A percentile compares a stretch with the other conserved stretches of the same genome.
phyloP scores from a whole-genome alignment of 2,888 invertebrate species.

The Malacosoma neustria region DNA sequence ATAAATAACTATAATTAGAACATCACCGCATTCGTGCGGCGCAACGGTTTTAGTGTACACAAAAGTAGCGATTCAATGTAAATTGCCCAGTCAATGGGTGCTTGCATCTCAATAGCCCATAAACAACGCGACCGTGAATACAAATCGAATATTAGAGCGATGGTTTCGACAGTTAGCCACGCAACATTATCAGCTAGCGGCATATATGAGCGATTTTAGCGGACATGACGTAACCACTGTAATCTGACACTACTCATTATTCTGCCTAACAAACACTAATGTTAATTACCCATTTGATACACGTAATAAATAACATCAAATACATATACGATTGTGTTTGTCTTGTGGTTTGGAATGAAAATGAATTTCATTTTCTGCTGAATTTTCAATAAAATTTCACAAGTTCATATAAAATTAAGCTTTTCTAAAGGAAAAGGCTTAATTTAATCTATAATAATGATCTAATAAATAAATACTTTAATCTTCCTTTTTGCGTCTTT shows the following conservation, averaged over 20 bases:
- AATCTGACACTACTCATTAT: conserved; percentile 22
- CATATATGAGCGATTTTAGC: conserved; percentile 35
- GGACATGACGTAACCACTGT: conserved; percentile 23
- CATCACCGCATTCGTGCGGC: conserved; percentile 30
- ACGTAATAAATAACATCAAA: conserved; percentile 8
- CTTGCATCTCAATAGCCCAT: conserved; percentile 64
- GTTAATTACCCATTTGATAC: conserved; percentile 25
- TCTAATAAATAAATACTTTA: no score
- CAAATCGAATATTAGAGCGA: conserved; percentile 68
- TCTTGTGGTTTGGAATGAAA: conserved; percentile 14
- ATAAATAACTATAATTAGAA: conserved; percentile 34
- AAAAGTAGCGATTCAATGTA: conserved; percentile 59
- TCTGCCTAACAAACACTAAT: conserved; percentile 18
- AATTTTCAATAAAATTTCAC: no score
- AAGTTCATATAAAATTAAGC: no score
- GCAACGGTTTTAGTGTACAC: conserved; percentile 27
- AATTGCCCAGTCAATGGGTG: conserved; percentile 55
- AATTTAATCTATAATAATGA: no score
- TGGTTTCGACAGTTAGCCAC: conserved; percentile 13
- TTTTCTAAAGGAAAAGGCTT: no score
- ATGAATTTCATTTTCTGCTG: no score
- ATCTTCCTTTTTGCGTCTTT: no score
- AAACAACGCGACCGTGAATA: conserved; percentile 68
- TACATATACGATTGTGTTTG: conserved; percentile 9
- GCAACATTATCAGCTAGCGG: conserved; percentile 45